Conservation (phyloP, 1,140 invertebrate species). For the Dreissena rostriformis region DNA sequence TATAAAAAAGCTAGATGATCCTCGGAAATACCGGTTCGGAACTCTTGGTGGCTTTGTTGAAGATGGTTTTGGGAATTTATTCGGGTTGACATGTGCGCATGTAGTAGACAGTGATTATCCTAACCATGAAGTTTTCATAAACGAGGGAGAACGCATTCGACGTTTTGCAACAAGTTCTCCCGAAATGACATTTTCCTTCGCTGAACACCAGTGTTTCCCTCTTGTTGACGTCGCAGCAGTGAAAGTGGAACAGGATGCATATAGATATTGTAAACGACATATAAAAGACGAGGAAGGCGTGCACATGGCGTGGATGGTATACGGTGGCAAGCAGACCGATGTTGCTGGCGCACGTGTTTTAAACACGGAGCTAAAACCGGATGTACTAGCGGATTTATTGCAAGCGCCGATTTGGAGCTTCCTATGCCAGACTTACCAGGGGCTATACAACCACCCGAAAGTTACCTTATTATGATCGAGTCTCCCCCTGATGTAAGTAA, state of each 20-base stretch:
- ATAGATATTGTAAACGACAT: neutral
- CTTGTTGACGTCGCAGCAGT: neutral
- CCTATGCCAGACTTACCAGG: neutral
- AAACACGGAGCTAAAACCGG: neutral
- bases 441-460: neutral
- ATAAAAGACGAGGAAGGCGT: slow-evolving; percentile 1
- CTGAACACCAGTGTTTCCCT: neutral
- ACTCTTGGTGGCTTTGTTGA: neutral
- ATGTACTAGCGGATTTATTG: neutral
- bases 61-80: neutral
- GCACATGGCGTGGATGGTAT: neutral
- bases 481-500: neutral
- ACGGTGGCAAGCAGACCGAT: neutral
- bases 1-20: too few species aligned
- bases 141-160: neutral
- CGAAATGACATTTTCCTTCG: neutral
- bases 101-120: neutral
- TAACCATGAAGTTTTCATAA: neutral
- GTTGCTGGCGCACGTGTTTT: neutral
- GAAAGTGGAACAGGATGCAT: neutral
- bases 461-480: neutral
- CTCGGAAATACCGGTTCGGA: neutral
- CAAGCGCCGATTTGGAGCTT: neutral
- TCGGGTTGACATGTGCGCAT: neutral
- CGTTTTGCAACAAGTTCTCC: too few species aligned